These are phyloP conservation scores for Hydrocynus forskahlii DNA, from an alignment of 2,797 vertebrate genomes.

Conservation along the genomic window DNA sequence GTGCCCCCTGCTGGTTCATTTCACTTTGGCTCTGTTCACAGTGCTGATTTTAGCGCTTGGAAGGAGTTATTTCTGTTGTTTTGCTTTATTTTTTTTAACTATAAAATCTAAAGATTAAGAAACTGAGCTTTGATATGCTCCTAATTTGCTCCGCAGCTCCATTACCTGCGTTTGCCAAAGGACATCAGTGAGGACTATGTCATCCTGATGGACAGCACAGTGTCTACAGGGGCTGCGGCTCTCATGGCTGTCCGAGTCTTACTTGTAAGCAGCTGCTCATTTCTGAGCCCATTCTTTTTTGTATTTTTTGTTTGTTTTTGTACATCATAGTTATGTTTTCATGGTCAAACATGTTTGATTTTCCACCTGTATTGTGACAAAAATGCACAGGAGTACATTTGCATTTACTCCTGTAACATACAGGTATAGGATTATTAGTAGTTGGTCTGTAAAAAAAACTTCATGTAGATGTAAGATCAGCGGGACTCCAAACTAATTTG, in stretches of 20 bases:
- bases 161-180: conserved; percentile 90
- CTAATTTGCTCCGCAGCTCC: conserved; percentile 75
- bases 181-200: conserved; percentile 92
- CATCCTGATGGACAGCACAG: conserved; percentile 93
- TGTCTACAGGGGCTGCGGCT: conserved; percentile 89
- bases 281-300: neutral
- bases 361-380: neutral
- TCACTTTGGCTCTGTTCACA: neutral
- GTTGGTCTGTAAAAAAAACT: too few relatives aligned
- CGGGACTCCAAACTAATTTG: too few relatives aligned
- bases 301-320: neutral
- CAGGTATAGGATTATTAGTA: too few relatives aligned
- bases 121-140: too few relatives aligned
- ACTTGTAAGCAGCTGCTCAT: conserved; percentile 72
- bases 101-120: too few relatives aligned
- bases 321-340: neutral
- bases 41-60: neutral
- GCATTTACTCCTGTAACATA: too few relatives aligned
- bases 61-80: too few relatives aligned
- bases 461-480: too few relatives aligned
- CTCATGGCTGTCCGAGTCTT: conserved; percentile 90
- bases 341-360: neutral
- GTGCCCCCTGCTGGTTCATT: conserved; percentile 1
- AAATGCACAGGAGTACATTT: too few relatives aligned
- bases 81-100: too few relatives aligned